Evolutionary conservation across 1,140 invertebrate species (phyloP).

Genomic region (Lutraria rhynchaena): DNA sequence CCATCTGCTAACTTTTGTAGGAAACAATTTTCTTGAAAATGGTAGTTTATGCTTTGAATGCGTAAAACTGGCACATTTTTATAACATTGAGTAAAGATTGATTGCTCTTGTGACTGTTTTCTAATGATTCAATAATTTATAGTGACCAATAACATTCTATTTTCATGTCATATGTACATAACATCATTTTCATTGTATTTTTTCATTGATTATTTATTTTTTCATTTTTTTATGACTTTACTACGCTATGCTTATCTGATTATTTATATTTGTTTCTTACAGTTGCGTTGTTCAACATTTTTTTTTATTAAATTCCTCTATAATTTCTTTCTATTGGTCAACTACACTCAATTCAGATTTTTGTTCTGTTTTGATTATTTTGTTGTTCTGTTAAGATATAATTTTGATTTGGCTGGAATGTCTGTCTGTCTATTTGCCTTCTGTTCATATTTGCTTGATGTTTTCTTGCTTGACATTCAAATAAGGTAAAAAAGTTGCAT

Average conservation of each 20-base stretch:
- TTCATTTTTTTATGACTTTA: constrained; percentile 26
- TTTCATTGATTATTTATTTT: constrained; percentile 9
- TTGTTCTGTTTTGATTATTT: background rate
- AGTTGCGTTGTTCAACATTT: background rate
- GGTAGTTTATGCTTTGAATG: background rate
- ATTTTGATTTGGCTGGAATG: no score
- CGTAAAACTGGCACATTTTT: constrained; percentile 3
- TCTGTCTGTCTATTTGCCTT: no score
- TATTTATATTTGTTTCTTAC: background rate
- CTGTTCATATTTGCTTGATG: no score
- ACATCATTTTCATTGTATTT: constrained; percentile 19
- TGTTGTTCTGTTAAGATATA: no score
- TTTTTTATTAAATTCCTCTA: background rate
- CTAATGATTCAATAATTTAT: background rate
- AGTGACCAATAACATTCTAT: background rate
- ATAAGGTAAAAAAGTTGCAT: no score
- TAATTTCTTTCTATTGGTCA: background rate
- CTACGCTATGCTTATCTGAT: background rate
- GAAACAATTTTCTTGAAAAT: background rate
- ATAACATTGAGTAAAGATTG: background rate
- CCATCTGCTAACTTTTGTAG: background rate
- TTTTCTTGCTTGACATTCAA: no score
- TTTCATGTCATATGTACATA: constrained; percentile 22
- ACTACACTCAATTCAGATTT: background rate
- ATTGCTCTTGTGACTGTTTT: background rate